Conservation (phyloP, 1,140 invertebrate genomes). For the Chionoecetes opilio region DNA sequence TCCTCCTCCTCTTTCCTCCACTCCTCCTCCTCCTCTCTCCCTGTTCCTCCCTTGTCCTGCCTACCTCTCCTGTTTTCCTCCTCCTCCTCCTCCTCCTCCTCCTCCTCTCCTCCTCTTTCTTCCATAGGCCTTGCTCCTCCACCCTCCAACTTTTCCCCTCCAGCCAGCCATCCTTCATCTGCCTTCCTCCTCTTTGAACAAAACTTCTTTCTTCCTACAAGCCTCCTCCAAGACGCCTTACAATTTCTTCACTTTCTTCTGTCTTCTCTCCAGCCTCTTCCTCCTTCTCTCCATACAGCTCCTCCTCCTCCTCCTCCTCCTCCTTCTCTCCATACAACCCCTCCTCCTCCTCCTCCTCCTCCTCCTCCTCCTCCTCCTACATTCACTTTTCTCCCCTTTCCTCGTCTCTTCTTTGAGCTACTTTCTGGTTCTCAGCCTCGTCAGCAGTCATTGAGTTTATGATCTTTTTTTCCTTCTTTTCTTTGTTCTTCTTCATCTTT, state of each 20-base stretch:
- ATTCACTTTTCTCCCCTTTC: not conserved
- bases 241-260: not conserved
- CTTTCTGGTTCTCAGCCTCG: not conserved
- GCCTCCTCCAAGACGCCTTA: not conserved
- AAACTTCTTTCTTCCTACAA: not conserved
- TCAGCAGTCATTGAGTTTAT: too few relatives aligned
- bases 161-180: not conserved
- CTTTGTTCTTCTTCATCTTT: not conserved
- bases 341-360: not conserved
- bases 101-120: too few relatives aligned
- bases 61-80: not conserved
- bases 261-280: not conserved
- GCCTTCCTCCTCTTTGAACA: not conserved
- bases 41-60: not conserved
- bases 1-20: not conserved
- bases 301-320: slow-evolving; percentile 4
- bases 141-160: too few relatives aligned
- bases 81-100: not conserved
- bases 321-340: not conserved
- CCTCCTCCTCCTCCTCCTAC: not conserved
- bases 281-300: not conserved
- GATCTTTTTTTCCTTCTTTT: not conserved
- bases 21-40: not conserved
- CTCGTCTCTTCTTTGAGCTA: not conserved
- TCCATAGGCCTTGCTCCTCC: not conserved